Percentiles rank a stretch among this genome's conserved stretches.
Evolutionary conservation across 2,113 vertebrate species (phyloP).

Genomic region (Blennius ocellaris): DNA sequence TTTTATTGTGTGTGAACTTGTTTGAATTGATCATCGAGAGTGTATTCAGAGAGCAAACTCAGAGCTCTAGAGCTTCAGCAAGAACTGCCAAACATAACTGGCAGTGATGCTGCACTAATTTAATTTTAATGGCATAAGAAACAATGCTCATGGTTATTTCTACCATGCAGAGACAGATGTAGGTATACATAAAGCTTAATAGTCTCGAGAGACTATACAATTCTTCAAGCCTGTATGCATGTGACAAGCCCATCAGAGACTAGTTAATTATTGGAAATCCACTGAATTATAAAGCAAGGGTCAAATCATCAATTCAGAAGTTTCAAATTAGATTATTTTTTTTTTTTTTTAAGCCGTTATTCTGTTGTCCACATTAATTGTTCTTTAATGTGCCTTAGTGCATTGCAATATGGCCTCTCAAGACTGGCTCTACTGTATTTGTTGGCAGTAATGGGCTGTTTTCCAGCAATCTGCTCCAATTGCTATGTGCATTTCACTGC

Average conservation of each 20-base stretch:
- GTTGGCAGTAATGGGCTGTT: constrained; percentile 18
- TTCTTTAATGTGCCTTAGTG: constrained; percentile 22
- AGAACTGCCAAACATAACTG: constrained; percentile 9
- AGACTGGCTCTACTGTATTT: constrained; percentile 18
- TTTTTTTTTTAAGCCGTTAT: too few relatives aligned
- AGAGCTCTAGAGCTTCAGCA: not conserved
- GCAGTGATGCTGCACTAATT: not conserved
- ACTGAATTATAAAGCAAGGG: constrained; percentile 7
- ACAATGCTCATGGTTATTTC: not conserved
- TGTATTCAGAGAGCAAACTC: constrained; percentile 11
- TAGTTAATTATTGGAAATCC: not conserved
- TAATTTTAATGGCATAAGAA: constrained; percentile 2
- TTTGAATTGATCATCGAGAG: constrained; percentile 10
- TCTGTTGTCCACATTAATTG: not conserved
- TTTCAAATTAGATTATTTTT: too few relatives aligned
- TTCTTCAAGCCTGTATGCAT: not conserved
- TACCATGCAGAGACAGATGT: not conserved
- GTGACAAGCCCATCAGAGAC: constrained; percentile 10
- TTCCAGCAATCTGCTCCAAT: constrained; percentile 26
- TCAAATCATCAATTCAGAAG: not conserved
- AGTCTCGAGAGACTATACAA: not conserved
- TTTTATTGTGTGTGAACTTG: constrained; percentile 14
- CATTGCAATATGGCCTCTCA: constrained; percentile 7
- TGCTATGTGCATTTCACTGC: constrained; percentile 19
- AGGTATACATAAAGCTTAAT: not conserved